phyloP scores from a whole-genome alignment of 2,888 invertebrate genomes.

The Pyrocoelia pectoralis region DNA sequence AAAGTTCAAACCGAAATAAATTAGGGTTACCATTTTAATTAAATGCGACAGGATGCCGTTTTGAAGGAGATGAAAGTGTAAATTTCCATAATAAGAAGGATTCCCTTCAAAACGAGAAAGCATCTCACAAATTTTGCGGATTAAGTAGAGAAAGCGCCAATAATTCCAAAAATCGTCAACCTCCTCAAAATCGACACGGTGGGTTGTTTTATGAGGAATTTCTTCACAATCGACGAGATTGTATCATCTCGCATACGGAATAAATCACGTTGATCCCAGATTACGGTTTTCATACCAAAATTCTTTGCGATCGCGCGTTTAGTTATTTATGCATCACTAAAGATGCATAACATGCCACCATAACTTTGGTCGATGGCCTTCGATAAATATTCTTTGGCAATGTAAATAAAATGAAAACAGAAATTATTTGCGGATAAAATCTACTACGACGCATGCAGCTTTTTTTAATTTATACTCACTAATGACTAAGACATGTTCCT shows the following conservation, averaged over 20 bases:
- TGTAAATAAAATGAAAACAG: not conserved
- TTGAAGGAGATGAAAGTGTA: conserved; percentile 19
- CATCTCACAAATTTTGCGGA: not conserved
- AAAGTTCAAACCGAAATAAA: conserved; percentile 11
- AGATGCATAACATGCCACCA: not conserved
- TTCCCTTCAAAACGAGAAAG: conserved; percentile 14
- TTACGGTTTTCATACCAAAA: not conserved
- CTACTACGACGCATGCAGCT: conserved; percentile 13
- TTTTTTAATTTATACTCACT: conserved; percentile 18
- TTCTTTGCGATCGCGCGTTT: not conserved
- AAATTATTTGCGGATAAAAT: not conserved
- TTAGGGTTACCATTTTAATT: conserved; percentile 8
- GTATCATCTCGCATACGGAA: not conserved
- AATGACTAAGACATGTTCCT: conserved; percentile 11
- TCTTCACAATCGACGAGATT: too few species aligned
- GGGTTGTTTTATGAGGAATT: too few species aligned
- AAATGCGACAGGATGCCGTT: not conserved
- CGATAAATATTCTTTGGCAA: not conserved
- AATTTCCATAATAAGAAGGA: conserved; percentile 5
- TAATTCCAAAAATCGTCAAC: not conserved
- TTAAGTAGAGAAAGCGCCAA: conserved; percentile 8
- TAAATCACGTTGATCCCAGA: not conserved
- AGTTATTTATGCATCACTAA: not conserved
- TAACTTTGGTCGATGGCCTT: conserved; percentile 5
- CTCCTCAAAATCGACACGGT: conserved; percentile 1